phyloP scores from a whole-genome alignment of 2,113 vertebrate genomes.

The Symphodus melops region DNA sequence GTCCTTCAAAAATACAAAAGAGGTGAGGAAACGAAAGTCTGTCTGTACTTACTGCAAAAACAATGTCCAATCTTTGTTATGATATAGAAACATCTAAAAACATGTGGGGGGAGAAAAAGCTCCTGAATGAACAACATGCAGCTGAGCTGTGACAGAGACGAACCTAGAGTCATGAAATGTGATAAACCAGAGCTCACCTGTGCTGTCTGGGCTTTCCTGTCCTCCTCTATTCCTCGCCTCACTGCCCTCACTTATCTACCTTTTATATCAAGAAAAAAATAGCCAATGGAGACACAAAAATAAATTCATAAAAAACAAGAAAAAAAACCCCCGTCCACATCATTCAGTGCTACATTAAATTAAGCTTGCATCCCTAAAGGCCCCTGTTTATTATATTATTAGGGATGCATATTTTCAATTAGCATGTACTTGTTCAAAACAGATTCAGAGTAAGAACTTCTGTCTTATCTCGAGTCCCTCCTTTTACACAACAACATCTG shows the following conservation, averaged over 20 bases:
- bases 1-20: conserved; percentile 13
- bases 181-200: conserved; percentile 14
- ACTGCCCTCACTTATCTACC: neutral
- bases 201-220: neutral
- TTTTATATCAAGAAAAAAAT: neutral
- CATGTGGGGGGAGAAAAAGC: neutral
- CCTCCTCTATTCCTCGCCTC: neutral
- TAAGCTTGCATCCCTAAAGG: neutral
- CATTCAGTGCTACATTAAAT: neutral
- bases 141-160: conserved; percentile 18
- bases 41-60: neutral
- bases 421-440: neutral
- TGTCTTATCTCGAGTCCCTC: neutral
- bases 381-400: too few species aligned
- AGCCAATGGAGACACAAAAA: neutral
- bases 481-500: conserved; percentile 3
- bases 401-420: neutral
- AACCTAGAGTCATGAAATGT: neutral
- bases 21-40: neutral
- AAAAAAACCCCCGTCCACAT: neutral
- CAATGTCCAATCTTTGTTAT: neutral
- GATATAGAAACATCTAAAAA: neutral
- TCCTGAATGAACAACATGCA: conserved; percentile 8
- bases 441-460: neutral
- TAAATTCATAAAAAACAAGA: neutral